These are phyloP conservation scores for Sesamia nonagrioides DNA, from an alignment of 1,140 invertebrate genomes.

Conservation along the genomic window DNA sequence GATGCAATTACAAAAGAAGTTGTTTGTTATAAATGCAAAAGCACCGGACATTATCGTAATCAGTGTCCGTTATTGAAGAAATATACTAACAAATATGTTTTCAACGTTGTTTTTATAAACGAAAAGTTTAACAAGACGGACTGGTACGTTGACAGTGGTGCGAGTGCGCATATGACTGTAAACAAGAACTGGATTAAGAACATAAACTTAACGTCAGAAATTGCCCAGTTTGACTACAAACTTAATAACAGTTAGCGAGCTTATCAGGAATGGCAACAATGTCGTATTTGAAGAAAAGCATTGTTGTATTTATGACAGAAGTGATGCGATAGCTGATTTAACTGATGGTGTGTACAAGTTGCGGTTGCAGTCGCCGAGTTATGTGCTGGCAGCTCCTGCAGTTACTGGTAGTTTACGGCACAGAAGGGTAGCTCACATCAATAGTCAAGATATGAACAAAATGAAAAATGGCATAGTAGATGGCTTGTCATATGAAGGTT, in stretches of 20 bases:
- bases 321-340: conserved; percentile 19
- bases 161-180: conserved; percentile 46
- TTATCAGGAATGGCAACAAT: conserved; percentile 50
- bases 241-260: conserved; percentile 47
- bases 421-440: conserved; percentile 50
- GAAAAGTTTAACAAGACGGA: conserved; percentile 32
- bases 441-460: conserved; percentile 53
- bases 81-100: conserved; percentile 39
- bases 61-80: conserved; percentile 55
- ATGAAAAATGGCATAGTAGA: conserved; percentile 53
- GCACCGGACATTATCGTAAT: conserved; percentile 51
- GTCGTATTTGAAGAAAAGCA: conserved; percentile 31
- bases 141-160: conserved; percentile 39
- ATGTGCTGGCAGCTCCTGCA: conserved; percentile 15
- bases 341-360: conserved; percentile 36
- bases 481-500: conserved; percentile 40
- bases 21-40: conserved; percentile 50
- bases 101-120: conserved; percentile 41
- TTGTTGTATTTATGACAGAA: conserved; percentile 43
- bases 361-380: conserved; percentile 42
- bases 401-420: conserved; percentile 43
- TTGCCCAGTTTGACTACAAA: conserved; percentile 49
- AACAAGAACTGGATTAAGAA: conserved; percentile 35
- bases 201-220: conserved; percentile 16
- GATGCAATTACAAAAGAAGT: conserved; percentile 17